Conservation (phyloP, 2,888 invertebrate genomes). For the Ctena decussata region DNA sequence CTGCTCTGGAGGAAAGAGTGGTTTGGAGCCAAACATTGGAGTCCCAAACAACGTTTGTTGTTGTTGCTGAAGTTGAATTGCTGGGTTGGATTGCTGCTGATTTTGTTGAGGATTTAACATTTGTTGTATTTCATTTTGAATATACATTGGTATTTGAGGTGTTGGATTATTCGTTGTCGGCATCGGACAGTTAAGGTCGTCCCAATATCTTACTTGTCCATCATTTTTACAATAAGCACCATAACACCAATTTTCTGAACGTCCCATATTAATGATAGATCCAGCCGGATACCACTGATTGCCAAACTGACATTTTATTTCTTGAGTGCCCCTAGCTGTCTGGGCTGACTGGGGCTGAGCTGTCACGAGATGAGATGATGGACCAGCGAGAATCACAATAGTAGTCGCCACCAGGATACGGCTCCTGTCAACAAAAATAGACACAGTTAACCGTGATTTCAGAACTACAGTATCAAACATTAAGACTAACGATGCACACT, state of each 20-base stretch:
- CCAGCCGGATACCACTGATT: slow-evolving; percentile 50
- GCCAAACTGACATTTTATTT: slow-evolving; percentile 41
- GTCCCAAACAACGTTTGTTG: background rate
- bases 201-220: slow-evolving; percentile 49
- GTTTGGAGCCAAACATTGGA: background rate
- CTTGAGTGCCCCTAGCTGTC: background rate
- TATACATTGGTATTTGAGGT: slow-evolving; percentile 32
- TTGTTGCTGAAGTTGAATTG: background rate
- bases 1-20: background rate
- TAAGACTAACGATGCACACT: too few species aligned
- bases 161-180: slow-evolving; percentile 9
- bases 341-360: background rate
- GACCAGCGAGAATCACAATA: background rate
- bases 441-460: too few species aligned
- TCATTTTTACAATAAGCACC: slow-evolving; percentile 53
- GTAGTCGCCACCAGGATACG: background rate
- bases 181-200: slow-evolving; percentile 48
- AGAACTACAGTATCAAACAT: too few species aligned
- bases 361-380: background rate
- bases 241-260: slow-evolving; percentile 52
- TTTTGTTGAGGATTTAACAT: background rate
- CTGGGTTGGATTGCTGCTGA: background rate
- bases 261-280: slow-evolving; percentile 41
- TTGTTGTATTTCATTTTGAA: background rate
- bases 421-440: background rate